Evolutionary conservation across 2,888 invertebrate genomes (phyloP).

Genomic region (Sinohyriopsis cumingii): DNA sequence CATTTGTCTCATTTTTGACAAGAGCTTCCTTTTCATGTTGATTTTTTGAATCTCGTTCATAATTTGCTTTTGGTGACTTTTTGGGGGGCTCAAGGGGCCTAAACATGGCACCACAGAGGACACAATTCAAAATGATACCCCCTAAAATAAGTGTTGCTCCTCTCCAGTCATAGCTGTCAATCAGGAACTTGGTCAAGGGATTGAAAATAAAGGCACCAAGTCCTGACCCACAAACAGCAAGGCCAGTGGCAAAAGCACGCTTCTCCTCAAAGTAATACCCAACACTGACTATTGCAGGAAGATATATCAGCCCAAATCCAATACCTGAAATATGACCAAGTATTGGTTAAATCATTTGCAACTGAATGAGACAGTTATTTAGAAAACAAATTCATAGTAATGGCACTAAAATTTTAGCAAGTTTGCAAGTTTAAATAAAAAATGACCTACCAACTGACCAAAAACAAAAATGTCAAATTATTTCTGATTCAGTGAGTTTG

Average conservation of each 20-base stretch:
- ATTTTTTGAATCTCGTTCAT: constrained; percentile 5
- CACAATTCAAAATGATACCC: constrained; percentile 88
- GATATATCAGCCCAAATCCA: constrained; percentile 96
- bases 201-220: constrained; percentile 95
- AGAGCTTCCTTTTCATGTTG: constrained; percentile 24
- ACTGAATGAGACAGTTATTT: too few relatives aligned
- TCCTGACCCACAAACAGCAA: constrained; percentile 96
- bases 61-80: constrained; percentile 60
- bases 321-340: constrained; percentile 77
- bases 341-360: constrained; percentile 3
- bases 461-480: not conserved
- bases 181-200: constrained; percentile 75
- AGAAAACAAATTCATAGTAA: too few relatives aligned
- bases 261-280: constrained; percentile 97
- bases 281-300: constrained; percentile 98
- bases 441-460: not conserved
- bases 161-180: constrained; percentile 86
- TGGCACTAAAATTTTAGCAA: too few relatives aligned
- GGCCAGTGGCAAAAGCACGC: constrained; percentile 95
- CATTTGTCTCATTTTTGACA: constrained; percentile 4
- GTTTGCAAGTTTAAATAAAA: too few relatives aligned
- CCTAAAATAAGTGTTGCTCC: constrained; percentile 88
- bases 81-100: constrained; percentile 85
- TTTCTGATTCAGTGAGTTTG: too few relatives aligned
- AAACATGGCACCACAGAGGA: constrained; percentile 92